These are phyloP conservation scores for Apodemus speciosus DNA, from an alignment of 2,113 vertebrate species.

Conservation along the genomic window DNA sequence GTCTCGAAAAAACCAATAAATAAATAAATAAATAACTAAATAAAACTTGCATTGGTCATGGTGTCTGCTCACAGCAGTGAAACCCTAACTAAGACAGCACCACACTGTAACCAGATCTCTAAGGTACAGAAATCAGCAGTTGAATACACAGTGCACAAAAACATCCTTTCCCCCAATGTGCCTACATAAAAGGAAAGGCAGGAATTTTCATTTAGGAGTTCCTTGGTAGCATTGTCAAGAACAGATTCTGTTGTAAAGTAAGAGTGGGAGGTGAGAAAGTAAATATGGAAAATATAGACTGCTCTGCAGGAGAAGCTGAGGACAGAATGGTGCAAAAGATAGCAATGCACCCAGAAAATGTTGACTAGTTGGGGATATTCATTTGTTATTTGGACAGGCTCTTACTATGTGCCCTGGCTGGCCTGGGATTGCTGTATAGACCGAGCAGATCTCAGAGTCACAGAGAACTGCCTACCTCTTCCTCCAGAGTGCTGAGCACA, in stretches of 20 bases:
- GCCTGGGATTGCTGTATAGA: not conserved
- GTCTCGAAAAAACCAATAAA: too few relatives aligned
- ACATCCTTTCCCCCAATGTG: not conserved
- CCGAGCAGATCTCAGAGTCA: not conserved
- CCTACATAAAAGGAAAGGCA: not conserved
- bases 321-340: not conserved
- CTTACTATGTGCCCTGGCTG: not conserved
- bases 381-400: too few relatives aligned
- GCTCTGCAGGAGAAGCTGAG: not conserved
- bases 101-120: too few relatives aligned
- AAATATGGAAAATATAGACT: not conserved
- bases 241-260: not conserved
- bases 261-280: not conserved
- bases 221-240: not conserved
- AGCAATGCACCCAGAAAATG: not conserved
- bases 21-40: too few relatives aligned
- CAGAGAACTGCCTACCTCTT: not conserved
- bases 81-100: too few relatives aligned
- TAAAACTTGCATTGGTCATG: too few relatives aligned
- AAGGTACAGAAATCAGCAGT: too few relatives aligned
- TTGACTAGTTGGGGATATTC: not conserved
- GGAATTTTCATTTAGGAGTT: not conserved
- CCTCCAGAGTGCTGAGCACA: not conserved
- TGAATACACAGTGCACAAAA: too few relatives aligned
- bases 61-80: too few relatives aligned